Evolutionary conservation across 2,888 invertebrate genomes (phyloP).

Genomic region (Noctua pronuba): DNA sequence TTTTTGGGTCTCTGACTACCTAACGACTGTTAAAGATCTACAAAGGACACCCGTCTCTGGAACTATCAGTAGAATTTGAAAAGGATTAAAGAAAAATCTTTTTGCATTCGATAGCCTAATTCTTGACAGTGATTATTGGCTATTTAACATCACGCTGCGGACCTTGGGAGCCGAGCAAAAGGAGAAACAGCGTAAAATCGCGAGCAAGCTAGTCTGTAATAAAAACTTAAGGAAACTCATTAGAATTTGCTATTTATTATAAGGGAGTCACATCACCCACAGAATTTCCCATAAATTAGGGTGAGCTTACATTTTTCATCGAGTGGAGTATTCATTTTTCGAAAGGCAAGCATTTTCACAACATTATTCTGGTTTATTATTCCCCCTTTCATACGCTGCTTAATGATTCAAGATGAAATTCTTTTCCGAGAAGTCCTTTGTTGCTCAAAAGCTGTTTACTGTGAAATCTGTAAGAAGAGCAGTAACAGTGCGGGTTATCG

Average conservation of each 20-base stretch:
- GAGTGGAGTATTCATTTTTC: neutral
- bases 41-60: too few species aligned
- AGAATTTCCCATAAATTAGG: constrained; percentile 28
- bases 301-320: constrained; percentile 23
- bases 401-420: constrained; percentile 22
- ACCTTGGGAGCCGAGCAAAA: neutral
- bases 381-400: constrained; percentile 7
- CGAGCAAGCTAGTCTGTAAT: neutral
- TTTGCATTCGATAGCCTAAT: neutral
- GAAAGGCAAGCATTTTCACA: constrained; percentile 20
- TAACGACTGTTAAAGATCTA: too few species aligned
- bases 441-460: constrained; percentile 36
- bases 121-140: neutral
- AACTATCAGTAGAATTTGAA: neutral
- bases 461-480: constrained; percentile 21
- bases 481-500: constrained; percentile 17
- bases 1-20: too few species aligned
- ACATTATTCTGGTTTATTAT: constrained; percentile 19
- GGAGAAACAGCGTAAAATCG: neutral
- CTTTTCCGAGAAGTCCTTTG: constrained; percentile 27
- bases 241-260: constrained; percentile 7
- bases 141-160: neutral
- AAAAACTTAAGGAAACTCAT: constrained; percentile 2
- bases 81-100: neutral
- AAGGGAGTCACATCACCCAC: neutral